Evolutionary conservation across 30 jellyfish, hydroid and myxozoan genomes (phyloP).

Genomic region (Chrysaora quinquecirrha): DNA sequence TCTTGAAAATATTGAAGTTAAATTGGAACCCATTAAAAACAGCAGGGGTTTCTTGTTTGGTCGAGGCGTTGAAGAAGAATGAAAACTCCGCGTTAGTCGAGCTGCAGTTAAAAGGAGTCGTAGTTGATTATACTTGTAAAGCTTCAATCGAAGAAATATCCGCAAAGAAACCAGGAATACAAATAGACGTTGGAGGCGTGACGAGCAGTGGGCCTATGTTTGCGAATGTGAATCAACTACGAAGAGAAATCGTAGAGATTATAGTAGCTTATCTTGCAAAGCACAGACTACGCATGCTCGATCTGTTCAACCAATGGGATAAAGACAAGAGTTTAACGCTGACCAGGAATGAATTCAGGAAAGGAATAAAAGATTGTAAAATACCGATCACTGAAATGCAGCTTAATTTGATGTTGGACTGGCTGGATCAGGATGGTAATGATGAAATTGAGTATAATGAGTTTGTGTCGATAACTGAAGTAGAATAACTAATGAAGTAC

Average conservation of each 20-base stretch:
- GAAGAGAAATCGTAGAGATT: conserved; percentile 72
- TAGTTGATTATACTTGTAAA: conserved; percentile 43
- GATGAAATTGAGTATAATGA: conserved; percentile 83
- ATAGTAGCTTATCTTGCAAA: conserved; percentile 62
- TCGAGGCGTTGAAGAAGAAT: conserved; percentile 38
- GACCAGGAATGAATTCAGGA: conserved; percentile 73
- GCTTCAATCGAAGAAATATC: conserved; percentile 59
- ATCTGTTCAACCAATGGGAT: conserved; percentile 89
- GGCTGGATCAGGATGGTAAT: conserved; percentile 87
- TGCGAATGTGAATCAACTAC: conserved; percentile 49
- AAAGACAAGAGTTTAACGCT: conserved; percentile 80
- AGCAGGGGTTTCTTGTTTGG: conserved; percentile 46
- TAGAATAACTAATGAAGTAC: conserved; percentile 44
- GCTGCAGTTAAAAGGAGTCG: conserved; percentile 60
- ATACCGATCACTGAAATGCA: conserved; percentile 81
- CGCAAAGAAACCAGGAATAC: conserved; percentile 8
- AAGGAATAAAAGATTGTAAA: conserved; percentile 67
- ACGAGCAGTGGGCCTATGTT: conserved; percentile 60
- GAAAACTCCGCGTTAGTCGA: conserved; percentile 21
- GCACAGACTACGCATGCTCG: conserved; percentile 86
- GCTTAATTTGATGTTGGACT: conserved; percentile 62
- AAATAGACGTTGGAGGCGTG: conserved; percentile 67
- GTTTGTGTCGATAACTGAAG: conserved; percentile 82
- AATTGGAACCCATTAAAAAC: conserved; percentile 73
- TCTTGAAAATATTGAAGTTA: conserved; percentile 20